Percentiles rank a stretch among this genome's conserved stretches.
Evolutionary conservation across 1,140 invertebrate species (phyloP).

Genomic region (Rhizoglyphus robini): DNA sequence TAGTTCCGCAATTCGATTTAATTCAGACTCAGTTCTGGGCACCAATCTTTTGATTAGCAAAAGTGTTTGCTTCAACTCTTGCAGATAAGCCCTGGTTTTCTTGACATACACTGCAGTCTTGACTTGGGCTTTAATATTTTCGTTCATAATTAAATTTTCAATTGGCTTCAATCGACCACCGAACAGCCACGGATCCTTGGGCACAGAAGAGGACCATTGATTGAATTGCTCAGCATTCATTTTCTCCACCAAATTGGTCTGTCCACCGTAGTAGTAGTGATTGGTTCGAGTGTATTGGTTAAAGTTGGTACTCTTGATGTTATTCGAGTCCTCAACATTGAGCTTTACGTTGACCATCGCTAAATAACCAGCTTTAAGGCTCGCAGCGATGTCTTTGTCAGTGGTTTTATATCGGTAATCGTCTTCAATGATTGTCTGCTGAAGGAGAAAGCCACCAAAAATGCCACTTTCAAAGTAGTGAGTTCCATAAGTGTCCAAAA

Average conservation of each 20-base stretch:
- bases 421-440: background rate
- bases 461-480: slow-evolving; percentile 2
- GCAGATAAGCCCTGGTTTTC: background rate
- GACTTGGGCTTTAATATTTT: background rate
- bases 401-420: background rate
- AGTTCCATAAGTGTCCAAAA: background rate
- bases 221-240: background rate
- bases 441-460: background rate
- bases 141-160: background rate
- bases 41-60: too few species aligned
- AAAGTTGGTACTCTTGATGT: background rate
- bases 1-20: too few species aligned
- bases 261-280: background rate
- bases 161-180: background rate
- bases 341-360: background rate
- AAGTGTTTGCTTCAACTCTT: background rate
- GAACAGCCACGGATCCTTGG: background rate
- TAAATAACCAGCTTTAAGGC: background rate
- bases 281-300: background rate
- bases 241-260: background rate
- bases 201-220: background rate
- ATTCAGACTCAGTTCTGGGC: too few species aligned
- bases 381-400: background rate
- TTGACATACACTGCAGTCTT: background rate
- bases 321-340: background rate